Evolutionary conservation across 2,113 vertebrate species (phyloP), one percentile per base, ranked within the genome.

Genomic region (Atherinomorus stipes): DNA sequence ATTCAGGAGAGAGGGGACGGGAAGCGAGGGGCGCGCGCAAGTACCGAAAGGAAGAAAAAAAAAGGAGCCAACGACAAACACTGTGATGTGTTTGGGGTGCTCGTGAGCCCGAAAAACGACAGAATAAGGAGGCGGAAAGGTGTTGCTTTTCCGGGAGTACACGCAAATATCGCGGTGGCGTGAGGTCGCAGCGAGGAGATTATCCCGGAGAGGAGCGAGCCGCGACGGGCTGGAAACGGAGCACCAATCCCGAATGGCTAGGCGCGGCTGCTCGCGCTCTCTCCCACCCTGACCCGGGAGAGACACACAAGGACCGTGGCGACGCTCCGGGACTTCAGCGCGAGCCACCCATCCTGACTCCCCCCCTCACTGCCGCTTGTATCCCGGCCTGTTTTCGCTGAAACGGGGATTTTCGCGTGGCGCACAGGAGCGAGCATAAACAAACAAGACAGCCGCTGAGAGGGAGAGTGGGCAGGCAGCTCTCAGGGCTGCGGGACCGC

Each of bases 231-330:
- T 80, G 85, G 87, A 77, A 56, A 74, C 76, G 44, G 75, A 84
- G 90, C 85, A 64, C 84, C 86, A 68, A 85, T 88, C 87, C 87
- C 91, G 91, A 89, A 93, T 93, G 91, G 89, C 90, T 89, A 93
- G 90, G 90, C 91, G 91, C 90, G 89, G 91, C 86, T 90, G 79
- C 85, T 83, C 91, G 76, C 80, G 66, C 85, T 85, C 73, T 89
- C 88, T 88, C 80, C 88, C 90, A 77, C 89, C 90, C 85, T 91
- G 91, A 93, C 72, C 90, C 73, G 76, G 85, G 76, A 75, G 72
- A 83, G 70, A 77, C 71, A 56, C 77, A 16, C 72, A n/a, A 57
- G 74, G 42, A 77, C 70, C 42, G 66, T 8, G 53, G 51, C 42
- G 47, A 67, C 31, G 64, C 81, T 64, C 53, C 16, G 56, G 64